Evolutionary conservation across 2,113 vertebrate genomes (phyloP), one percentile per base, ranked within the genome.

Genomic region (Entomyzon cyanotis): DNA sequence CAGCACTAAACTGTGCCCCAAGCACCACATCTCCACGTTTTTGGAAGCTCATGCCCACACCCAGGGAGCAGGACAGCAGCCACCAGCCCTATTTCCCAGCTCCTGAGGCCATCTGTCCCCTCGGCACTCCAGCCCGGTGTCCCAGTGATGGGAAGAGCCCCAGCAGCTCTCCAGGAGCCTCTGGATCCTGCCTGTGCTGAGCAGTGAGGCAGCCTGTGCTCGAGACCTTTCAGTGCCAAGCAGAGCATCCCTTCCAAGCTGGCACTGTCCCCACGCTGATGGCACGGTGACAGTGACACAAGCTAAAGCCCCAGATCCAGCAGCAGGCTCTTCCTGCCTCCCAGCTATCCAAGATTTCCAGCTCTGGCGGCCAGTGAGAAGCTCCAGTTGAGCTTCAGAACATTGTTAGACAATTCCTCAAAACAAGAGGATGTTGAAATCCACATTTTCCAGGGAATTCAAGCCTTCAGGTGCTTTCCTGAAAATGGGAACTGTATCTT

Each of bases 1-100:
- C 62, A 35, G 19, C 41, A 19, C 24, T 42, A 23, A 89, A 23
- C n/a, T 14, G 6, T 0, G 2, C 25, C 55, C 41, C 35, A 42
- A 1, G 35, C 25, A 46, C 20, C 53, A 62, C 56, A 63, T 9
- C 47, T 46, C 28, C 1, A 2, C 0, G 1, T 5, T 67, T 60
- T 15, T 58, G 67, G 75, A 27, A 42, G 75, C 56, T n/a, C 14
- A 20, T 1, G 4, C 4, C 19, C 21, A 21, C 1, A 4, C 15
- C 46, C 71, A 31, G 31, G 20, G 50, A 24, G 59, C 71, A 50
- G 63, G 13, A 77, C 2, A 9, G 30, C 39, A 67, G 2, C 19
- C 33, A 33, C 3, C 64, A 81, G 46, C 33, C 8, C 60, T 4
- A 0, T 21, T 52, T 28, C 28, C 28, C 49, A 69, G 47, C 53